A percentile compares a stretch with the other conserved stretches of the same genome.
phyloP scores from a whole-genome alignment of 92 coral and sea anemone genomes.

The Porites evermanni region DNA sequence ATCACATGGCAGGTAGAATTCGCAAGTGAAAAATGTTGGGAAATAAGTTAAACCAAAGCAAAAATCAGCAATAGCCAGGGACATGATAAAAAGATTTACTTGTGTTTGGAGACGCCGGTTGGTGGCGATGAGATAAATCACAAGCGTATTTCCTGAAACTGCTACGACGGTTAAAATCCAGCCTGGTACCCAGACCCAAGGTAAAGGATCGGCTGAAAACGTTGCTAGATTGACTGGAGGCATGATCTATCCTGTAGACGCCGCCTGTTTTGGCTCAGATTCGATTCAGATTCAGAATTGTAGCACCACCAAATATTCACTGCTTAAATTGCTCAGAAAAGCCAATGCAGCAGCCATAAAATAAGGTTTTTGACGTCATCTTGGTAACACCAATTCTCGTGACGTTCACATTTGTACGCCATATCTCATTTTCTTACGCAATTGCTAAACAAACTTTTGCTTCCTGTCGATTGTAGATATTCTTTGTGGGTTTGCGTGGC shows the following conservation, averaged over 20 bases:
- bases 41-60: slow-evolving; percentile 5
- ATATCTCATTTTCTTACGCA: too few relatives aligned
- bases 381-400: too few relatives aligned
- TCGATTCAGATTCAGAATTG: not conserved
- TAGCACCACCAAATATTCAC: not conserved
- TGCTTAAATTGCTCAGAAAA: too few relatives aligned
- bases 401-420: too few relatives aligned
- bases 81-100: slow-evolving; percentile 5
- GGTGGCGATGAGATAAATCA: slow-evolving; percentile 19
- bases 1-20: slow-evolving; percentile 17
- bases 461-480: too few relatives aligned
- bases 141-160: slow-evolving; percentile 10
- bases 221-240: not conserved
- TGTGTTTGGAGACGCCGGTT: slow-evolving; percentile 25
- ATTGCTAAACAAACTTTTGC: too few relatives aligned
- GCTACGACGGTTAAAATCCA: slow-evolving; percentile 21
- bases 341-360: too few relatives aligned
- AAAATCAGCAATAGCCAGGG: slow-evolving; percentile 13
- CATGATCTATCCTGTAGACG: not conserved
- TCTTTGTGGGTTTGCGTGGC: too few relatives aligned
- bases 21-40: slow-evolving; percentile 21
- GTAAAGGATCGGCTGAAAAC: not conserved
- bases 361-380: too few relatives aligned
- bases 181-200: slow-evolving; percentile 28
- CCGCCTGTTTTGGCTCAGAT: not conserved